Base-by-base conservation (phyloP, 2,113 vertebrate genomes). In the Grus americana region DNA sequence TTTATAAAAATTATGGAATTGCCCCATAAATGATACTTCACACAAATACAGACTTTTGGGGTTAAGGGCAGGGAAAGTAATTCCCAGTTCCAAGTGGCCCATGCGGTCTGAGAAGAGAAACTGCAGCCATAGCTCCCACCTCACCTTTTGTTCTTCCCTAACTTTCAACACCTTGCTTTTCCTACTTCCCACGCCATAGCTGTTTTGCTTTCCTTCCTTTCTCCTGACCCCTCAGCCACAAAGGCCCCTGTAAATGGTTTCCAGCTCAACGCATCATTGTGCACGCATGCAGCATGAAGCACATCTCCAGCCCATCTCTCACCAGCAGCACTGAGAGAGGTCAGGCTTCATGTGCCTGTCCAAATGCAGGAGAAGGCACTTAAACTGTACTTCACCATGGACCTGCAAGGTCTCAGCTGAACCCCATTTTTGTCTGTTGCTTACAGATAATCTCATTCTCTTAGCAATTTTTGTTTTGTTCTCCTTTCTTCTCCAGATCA, bases 261-360 rank as follows among this genome's bases (percentile, higher is more conserved):
- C 44, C 61, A 58, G 55, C 36, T 49, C 83, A 10, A 2, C 8
- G 34, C 49, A 42, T 13, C 13, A 3, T 9, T 68, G 38, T 34
- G 27, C 5, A 16, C 8, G 18, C 26, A 38, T 0, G 10, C 3
- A 70, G 65, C 46, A 34, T 1, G 1, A n/a, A 65, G 42, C 38
- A 16, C n/a, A 11, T 40, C 7, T 5, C 58, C 7, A 22, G 20
- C 30, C 32, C 22, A 16, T 17, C 5, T 5, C 79, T 57, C 40
- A 38, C 14, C 34, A 80, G 44, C 84, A 55, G 7, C n/a, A 22
- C 19, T 14, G 52, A 40, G 10, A 61, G 14, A 27, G 12, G 7
- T 27, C 34, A 38, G 34, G 40, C 16, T 57, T 34, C 2, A 0
- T 1, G 4, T 9, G 6, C 26, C 47, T 16, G 16, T 3, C 59